Conservation (phyloP, 2,113 vertebrate species). For the Pluvialis apricaria region DNA sequence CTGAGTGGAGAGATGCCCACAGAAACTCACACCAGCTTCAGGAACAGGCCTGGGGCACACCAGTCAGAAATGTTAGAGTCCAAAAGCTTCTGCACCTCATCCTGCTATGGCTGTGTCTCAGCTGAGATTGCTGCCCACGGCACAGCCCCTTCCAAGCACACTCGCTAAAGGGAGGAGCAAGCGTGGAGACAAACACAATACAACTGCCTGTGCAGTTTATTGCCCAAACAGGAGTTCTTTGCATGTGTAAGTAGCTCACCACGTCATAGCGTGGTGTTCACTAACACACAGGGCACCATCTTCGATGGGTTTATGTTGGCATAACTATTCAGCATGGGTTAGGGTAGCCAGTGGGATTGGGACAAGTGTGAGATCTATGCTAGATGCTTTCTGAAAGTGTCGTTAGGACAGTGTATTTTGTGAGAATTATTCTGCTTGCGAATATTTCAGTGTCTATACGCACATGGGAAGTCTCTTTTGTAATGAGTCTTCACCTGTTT, state of each 20-base stretch:
- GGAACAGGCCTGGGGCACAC: background rate
- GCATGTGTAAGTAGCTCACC: background rate
- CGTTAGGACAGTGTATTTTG: background rate
- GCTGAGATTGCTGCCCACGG: background rate
- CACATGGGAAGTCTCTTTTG: background rate
- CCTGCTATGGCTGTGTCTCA: background rate
- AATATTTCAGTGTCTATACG: rapidly evolving
- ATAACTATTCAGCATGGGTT: background rate
- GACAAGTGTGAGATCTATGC: background rate
- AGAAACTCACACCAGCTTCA: background rate
- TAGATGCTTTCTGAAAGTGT: background rate
- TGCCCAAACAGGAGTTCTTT: background rate
- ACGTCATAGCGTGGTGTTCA: rapidly evolving
- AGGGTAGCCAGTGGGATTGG: background rate
- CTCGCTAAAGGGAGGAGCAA: background rate
- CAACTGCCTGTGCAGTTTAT: background rate
- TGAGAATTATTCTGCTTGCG: background rate
- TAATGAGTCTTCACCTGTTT: background rate
- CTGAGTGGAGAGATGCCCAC: background rate
- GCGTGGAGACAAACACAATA: rapidly evolving
- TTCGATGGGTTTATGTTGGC: background rate
- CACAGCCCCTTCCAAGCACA: background rate
- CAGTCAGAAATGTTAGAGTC: background rate
- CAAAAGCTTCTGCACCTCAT: background rate
- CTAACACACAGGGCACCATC: background rate